Evolutionary conservation across 2,888 invertebrate species (phyloP).

Genomic region (Chloromyia formosa): DNA sequence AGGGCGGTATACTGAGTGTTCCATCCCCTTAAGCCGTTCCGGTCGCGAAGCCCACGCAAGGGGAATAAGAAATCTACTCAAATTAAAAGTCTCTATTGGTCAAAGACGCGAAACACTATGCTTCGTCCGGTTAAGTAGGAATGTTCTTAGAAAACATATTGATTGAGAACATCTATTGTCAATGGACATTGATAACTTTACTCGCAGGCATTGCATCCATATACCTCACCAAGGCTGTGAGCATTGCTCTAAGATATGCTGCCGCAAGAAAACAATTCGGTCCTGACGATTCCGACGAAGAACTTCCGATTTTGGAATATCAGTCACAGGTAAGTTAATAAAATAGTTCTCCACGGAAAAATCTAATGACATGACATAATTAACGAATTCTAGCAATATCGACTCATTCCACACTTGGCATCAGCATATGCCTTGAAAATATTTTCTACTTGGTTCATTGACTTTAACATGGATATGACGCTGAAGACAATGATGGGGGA

Average conservation of each 20-base stretch:
- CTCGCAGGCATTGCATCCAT: slow-evolving; percentile 66
- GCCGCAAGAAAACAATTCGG: slow-evolving; percentile 90
- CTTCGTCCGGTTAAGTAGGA: too few species aligned
- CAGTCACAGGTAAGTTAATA: slow-evolving; percentile 76
- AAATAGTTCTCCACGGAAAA: too few species aligned
- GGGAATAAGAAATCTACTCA: too few species aligned
- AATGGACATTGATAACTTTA: not conserved
- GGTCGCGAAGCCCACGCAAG: too few species aligned
- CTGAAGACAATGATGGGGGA: slow-evolving; percentile 64
- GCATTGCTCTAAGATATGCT: slow-evolving; percentile 88
- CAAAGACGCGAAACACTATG: too few species aligned
- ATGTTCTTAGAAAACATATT: too few species aligned
- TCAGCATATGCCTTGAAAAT: slow-evolving; percentile 71
- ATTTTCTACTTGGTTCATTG: slow-evolving; percentile 69
- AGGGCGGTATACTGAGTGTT: too few species aligned
- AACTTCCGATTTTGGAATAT: slow-evolving; percentile 89
- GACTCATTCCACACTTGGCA: slow-evolving; percentile 79
- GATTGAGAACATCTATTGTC: not conserved
- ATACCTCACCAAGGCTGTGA: slow-evolving; percentile 76
- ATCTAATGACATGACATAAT: too few species aligned
- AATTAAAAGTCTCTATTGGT: too few species aligned
- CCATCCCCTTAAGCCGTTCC: too few species aligned
- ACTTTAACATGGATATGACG: slow-evolving; percentile 65
- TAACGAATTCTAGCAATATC: slow-evolving; percentile 73
- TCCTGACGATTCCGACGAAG: slow-evolving; percentile 69